Evolutionary conservation across 2,888 invertebrate species (phyloP).

Genomic region (Baccha elongata): DNA sequence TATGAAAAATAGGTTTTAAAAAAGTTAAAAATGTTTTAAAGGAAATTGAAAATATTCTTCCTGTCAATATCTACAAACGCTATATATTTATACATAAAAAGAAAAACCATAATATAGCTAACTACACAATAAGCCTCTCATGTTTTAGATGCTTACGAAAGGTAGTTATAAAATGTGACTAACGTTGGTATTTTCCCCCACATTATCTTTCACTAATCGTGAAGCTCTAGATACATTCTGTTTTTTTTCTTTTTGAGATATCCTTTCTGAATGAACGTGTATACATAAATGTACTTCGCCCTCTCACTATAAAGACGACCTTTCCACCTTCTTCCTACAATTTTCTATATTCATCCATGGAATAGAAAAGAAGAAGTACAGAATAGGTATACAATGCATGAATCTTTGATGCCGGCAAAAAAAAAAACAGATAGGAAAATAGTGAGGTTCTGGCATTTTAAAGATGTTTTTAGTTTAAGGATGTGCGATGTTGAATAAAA

Average conservation of each 20-base stretch:
- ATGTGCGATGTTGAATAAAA: no score
- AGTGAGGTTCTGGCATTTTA: slow-evolving; percentile 13
- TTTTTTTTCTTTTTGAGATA: slow-evolving; percentile 29
- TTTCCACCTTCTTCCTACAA: slow-evolving; percentile 35
- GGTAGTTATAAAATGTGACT: slow-evolving; percentile 11
- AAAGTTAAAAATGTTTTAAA: neutral
- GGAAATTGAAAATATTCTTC: slow-evolving; percentile 22
- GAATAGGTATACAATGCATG: slow-evolving; percentile 32
- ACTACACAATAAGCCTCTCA: slow-evolving; percentile 29
- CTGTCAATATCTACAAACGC: neutral
- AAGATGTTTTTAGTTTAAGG: neutral
- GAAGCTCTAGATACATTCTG: slow-evolving; percentile 28
- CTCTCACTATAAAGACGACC: slow-evolving; percentile 58
- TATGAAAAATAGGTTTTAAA: slow-evolving; percentile 8
- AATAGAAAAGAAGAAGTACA: slow-evolving; percentile 22
- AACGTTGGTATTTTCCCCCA: neutral
- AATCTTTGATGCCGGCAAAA: slow-evolving; percentile 64
- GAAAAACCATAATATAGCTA: neutral
- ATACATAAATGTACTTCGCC: slow-evolving; percentile 32
- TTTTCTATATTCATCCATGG: slow-evolving; percentile 29
- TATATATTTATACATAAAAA: slow-evolving; percentile 3
- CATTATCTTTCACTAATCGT: slow-evolving; percentile 52
- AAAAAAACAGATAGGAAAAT: slow-evolving; percentile 24
- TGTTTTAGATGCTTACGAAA: slow-evolving; percentile 25
- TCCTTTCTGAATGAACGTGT: slow-evolving; percentile 63